Conservation (phyloP, 2,113 vertebrate species). For the Cyanoderma ruficeps region DNA sequence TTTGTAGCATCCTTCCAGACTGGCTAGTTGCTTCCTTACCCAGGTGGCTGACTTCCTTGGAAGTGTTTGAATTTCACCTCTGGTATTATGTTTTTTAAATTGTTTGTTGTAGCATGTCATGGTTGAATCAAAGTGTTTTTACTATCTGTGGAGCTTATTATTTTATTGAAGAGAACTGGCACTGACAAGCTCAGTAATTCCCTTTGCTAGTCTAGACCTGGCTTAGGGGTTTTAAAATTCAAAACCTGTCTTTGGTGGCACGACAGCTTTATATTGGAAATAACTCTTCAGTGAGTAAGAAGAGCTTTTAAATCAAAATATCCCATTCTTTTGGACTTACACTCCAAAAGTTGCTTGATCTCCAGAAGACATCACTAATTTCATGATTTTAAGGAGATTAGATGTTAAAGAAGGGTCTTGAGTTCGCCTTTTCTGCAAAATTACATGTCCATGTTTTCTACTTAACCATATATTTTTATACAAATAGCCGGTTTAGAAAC, state of each 20-base stretch:
- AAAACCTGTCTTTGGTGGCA: not conserved
- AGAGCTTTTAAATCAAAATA: not conserved
- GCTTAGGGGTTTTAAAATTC: not conserved
- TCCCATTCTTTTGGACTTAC: not conserved
- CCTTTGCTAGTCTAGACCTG: not conserved
- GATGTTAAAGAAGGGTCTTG: not conserved
- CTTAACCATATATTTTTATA: not conserved
- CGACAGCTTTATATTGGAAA: not conserved
- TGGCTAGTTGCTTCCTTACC: not conserved
- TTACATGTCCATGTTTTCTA: not conserved
- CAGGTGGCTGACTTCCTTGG: not conserved
- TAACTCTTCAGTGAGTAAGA: not conserved
- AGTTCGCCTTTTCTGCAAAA: not conserved
- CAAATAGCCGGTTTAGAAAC: not conserved
- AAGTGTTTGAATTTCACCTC: not conserved
- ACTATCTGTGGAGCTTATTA: not conserved
- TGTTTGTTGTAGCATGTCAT: not conserved
- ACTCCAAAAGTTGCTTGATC: not conserved
- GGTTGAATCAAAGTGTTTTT: not conserved
- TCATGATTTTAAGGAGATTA: not conserved
- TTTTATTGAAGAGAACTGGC: not conserved
- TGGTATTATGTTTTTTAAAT: not conserved
- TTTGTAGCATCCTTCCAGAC: not conserved
- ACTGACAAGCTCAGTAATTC: not conserved
- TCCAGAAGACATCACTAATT: not conserved